A percentile compares a stretch with the other conserved stretches of the same genome.
Conservation (phyloP, 1,140 invertebrate species). For the Bombyx mandarina region DNA sequence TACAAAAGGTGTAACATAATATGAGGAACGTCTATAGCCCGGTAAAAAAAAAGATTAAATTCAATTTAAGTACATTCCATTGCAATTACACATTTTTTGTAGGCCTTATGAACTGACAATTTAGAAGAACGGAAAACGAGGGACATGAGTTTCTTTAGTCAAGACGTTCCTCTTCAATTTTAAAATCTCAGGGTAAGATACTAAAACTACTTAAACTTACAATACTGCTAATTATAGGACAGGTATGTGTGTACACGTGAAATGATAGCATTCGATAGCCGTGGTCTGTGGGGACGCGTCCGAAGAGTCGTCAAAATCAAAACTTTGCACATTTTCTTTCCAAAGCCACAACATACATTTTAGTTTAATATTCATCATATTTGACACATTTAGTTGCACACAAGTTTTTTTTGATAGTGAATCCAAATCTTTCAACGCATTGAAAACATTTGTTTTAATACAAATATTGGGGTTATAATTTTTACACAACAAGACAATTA, state of each 20-base stretch:
- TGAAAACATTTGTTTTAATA: too few species aligned
- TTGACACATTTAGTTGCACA: too few species aligned
- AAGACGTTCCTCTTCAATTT: not conserved
- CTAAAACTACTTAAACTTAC: slow-evolving; percentile 55
- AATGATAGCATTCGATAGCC: slow-evolving; percentile 48
- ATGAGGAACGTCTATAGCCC: not conserved
- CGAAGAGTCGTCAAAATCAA: too few species aligned
- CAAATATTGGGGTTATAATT: too few species aligned
- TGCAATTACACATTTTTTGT: too few species aligned
- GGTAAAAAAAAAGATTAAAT: not conserved
- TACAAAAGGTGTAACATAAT: slow-evolving; percentile 45
- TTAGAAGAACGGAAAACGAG: not conserved
- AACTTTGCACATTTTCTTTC: too few species aligned
- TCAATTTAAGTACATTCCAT: not conserved
- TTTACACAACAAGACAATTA: too few species aligned
- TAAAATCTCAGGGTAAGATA: slow-evolving; percentile 1
- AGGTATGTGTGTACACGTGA: slow-evolving; percentile 52
- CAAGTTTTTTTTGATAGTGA: too few species aligned
- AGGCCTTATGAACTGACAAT: not conserved
- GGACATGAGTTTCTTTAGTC: not conserved
- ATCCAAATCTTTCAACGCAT: too few species aligned
- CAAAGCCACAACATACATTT: too few species aligned
- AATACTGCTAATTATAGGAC: slow-evolving; percentile 57
- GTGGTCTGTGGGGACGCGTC: slow-evolving; percentile 26
- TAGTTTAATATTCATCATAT: too few species aligned